Percentiles rank a stretch among this genome's conserved stretches.
Evolutionary conservation across 2,113 vertebrate species (phyloP).

Genomic region (Apteryx mantelli): DNA sequence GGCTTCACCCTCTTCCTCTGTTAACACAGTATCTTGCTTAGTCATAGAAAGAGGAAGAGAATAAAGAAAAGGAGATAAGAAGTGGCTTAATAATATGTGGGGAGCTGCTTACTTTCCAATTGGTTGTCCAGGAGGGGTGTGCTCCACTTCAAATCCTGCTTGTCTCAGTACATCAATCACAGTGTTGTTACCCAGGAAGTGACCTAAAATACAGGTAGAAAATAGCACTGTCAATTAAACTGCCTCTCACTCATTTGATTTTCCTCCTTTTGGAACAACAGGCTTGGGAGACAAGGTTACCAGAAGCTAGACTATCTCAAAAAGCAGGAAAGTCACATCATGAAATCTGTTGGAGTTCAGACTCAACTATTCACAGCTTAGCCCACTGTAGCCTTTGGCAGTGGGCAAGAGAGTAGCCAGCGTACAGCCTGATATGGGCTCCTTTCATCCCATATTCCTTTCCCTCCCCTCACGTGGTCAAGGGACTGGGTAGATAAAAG

Average conservation of each 20-base stretch:
- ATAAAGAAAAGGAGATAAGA: slow-evolving; percentile 15
- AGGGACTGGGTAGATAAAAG: background rate
- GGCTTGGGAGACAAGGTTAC: background rate
- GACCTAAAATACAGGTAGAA: slow-evolving; percentile 83
- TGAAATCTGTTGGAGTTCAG: background rate
- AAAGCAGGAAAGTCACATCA: background rate
- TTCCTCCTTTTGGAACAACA: slow-evolving; percentile 7
- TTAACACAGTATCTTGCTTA: slow-evolving; percentile 1
- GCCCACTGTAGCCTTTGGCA: background rate
- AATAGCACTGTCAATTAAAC: slow-evolving; percentile 61
- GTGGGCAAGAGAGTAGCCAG: background rate
- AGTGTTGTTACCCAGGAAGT: slow-evolving; percentile 98
- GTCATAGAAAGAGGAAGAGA: slow-evolving; percentile 19
- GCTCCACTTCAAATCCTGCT: slow-evolving; percentile 92
- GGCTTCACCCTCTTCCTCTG: background rate
- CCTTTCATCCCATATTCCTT: background rate
- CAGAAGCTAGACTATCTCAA: background rate
- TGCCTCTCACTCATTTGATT: background rate
- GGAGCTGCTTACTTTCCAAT: slow-evolving; percentile 84
- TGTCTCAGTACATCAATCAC: slow-evolving; percentile 95
- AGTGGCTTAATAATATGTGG: slow-evolving; percentile 1
- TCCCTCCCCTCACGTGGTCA: background rate
- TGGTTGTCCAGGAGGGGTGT: slow-evolving; percentile 86
- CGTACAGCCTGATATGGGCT: rapidly evolving
- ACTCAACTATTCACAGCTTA: background rate